phyloP scores from a whole-genome alignment of 1,140 invertebrate genomes.

The Aphaenogaster floridana region DNA sequence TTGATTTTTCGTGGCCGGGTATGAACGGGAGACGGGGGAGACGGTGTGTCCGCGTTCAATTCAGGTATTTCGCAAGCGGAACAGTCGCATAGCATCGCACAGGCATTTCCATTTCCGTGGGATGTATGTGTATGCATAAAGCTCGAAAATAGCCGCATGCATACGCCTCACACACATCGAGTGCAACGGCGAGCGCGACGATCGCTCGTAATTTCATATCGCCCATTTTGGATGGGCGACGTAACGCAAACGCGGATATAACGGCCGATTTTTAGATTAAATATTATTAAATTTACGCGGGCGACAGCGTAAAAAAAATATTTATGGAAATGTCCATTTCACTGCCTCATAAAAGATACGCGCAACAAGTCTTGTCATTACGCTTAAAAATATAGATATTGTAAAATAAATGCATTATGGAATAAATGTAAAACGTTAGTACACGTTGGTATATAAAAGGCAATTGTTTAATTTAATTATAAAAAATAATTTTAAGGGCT shows the following conservation, averaged over 20 bases:
- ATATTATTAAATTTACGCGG: constrained; percentile 40
- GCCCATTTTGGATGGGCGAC: constrained; percentile 11
- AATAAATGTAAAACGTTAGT: not conserved
- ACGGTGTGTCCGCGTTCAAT: constrained; percentile 27
- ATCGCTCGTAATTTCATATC: constrained; percentile 61
- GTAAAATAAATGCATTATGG: not conserved
- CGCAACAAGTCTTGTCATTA: constrained; percentile 49
- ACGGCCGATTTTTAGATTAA: constrained; percentile 40
- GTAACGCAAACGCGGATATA: constrained; percentile 6
- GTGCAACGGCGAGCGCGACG: constrained; percentile 8
- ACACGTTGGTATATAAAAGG: no score
- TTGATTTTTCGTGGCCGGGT: constrained; percentile 46
- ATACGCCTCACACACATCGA: constrained; percentile 13
- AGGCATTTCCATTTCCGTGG: constrained; percentile 67
- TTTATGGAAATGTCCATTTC: constrained; percentile 4
- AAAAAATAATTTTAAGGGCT: not conserved
- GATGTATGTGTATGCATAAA: not conserved
- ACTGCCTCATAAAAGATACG: constrained; percentile 18
- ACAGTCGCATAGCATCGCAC: constrained; percentile 46
- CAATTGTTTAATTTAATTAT: not conserved
- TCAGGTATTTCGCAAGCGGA: constrained; percentile 53
- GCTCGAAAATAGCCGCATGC: constrained; percentile 34
- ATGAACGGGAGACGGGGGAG: not conserved
- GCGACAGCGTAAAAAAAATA: not conserved
- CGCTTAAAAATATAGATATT: not conserved